These are phyloP conservation scores for Diabrotica virgifera DNA, from an alignment of 1,140 invertebrate species.

Conservation along the genomic window DNA sequence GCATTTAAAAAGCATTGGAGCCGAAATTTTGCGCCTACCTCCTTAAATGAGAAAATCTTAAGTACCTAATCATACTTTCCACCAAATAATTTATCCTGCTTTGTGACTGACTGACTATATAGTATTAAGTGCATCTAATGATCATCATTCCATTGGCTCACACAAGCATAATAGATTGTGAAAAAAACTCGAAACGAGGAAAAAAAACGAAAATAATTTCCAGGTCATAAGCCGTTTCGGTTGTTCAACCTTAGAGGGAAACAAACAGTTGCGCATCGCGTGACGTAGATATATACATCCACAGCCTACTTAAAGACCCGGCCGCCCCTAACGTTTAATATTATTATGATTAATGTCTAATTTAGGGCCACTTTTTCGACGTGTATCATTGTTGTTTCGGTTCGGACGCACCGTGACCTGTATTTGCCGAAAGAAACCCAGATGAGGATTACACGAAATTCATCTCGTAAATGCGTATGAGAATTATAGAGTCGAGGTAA, in stretches of 20 bases:
- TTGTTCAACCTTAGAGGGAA: slow-evolving; percentile 11
- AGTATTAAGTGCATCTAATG: background rate
- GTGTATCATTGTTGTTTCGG: slow-evolving; percentile 12
- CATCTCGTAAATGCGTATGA: too few relatives aligned
- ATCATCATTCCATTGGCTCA: background rate
- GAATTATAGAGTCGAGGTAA: too few relatives aligned
- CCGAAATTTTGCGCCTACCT: too few relatives aligned
- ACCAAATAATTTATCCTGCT: too few relatives aligned
- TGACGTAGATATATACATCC: slow-evolving; percentile 4
- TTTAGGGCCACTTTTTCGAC: slow-evolving; percentile 12
- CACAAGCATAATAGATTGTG: background rate
- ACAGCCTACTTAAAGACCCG: slow-evolving; percentile 4
- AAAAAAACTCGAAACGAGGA: background rate
- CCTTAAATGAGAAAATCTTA: too few relatives aligned
- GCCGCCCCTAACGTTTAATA: slow-evolving; percentile 7
- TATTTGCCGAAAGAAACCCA: slow-evolving; percentile 9
- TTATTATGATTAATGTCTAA: slow-evolving; percentile 12
- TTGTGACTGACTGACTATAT: too few relatives aligned
- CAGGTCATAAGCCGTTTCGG: slow-evolving; percentile 7
- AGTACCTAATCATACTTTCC: too few relatives aligned
- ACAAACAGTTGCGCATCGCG: slow-evolving; percentile 17
- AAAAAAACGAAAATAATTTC: slow-evolving; percentile 4
- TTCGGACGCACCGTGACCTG: slow-evolving; percentile 12
- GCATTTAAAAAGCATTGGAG: too few relatives aligned
- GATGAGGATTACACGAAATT: too few relatives aligned